Evolutionary conservation across 2,888 invertebrate genomes (phyloP).

Genomic region (Lepetodrilus schrolli): DNA sequence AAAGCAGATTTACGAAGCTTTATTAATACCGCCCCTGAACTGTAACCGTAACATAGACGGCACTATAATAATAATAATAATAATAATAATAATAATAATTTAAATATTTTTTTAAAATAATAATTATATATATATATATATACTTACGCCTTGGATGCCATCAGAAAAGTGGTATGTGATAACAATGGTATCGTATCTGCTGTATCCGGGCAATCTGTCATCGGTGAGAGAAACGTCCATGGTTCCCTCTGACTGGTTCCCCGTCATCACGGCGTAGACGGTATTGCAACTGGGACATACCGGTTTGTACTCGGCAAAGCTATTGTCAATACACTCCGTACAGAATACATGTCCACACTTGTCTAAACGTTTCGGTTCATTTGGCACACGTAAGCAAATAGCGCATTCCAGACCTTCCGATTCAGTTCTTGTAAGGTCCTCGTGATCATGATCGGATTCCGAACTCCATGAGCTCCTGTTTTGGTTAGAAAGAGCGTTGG

Average conservation of each 20-base stretch:
- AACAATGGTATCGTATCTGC: constrained; percentile 44
- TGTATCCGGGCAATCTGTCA: constrained; percentile 42
- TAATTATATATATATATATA: not conserved
- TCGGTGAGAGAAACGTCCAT: constrained; percentile 42
- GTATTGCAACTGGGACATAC: constrained; percentile 65
- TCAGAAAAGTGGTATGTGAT: constrained; percentile 68
- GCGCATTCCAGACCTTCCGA: constrained; percentile 42
- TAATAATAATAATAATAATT: not conserved
- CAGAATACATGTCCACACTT: constrained; percentile 66
- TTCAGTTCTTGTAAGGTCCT: not conserved
- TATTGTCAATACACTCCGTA: constrained; percentile 56
- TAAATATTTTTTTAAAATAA: not conserved
- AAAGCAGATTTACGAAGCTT: too few species aligned
- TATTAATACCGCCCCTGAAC: too few species aligned
- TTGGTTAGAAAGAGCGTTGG: not conserved
- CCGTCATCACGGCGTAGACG: constrained; percentile 58
- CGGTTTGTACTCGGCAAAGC: constrained; percentile 52
- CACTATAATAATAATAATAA: too few species aligned
- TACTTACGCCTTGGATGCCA: constrained; percentile 60
- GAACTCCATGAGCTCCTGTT: constrained; percentile 21
- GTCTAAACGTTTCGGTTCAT: constrained; percentile 38
- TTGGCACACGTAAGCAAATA: constrained; percentile 54
- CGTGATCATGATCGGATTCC: not conserved
- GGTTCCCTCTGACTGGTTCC: constrained; percentile 63
- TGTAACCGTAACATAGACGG: too few species aligned